Conservation (phyloP, 2,888 invertebrate genomes). For the Craniophora ligustri region DNA sequence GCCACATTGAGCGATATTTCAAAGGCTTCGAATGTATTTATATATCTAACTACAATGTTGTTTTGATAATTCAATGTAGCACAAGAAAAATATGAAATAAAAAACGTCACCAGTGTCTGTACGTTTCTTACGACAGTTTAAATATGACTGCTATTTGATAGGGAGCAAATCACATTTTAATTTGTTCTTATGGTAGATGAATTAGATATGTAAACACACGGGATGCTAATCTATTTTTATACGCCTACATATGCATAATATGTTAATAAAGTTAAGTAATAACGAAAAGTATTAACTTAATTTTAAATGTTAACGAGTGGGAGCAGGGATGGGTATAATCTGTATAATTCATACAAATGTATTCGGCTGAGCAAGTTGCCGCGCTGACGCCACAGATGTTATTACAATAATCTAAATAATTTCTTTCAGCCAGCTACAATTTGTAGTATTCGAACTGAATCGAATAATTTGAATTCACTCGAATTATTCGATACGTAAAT, state of each 20-base stretch:
- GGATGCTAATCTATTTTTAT: no score
- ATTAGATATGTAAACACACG: not conserved
- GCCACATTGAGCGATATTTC: not conserved
- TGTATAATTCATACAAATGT: slow-evolving; percentile 65
- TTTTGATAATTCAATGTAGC: no score
- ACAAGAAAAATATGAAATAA: no score
- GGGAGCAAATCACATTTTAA: no score
- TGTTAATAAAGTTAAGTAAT: slow-evolving; percentile 2
- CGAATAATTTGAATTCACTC: no score
- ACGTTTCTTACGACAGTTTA: no score
- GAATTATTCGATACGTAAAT: no score
- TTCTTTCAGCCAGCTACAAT: slow-evolving; percentile 16
- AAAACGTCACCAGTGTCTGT: no score
- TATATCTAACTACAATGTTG: no score
- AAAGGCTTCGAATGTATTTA: not conserved
- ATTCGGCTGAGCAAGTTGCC: slow-evolving; percentile 57
- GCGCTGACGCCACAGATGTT: slow-evolving; percentile 40
- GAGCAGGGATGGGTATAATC: slow-evolving; percentile 48
- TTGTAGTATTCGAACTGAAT: no score
- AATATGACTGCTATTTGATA: no score
- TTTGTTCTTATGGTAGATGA: no score
- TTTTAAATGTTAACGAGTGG: slow-evolving; percentile 63
- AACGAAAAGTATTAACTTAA: slow-evolving; percentile 35
- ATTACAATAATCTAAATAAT: slow-evolving; percentile 45
- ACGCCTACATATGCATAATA: not conserved